Evolutionary conservation across 2,888 invertebrate genomes (phyloP).

Genomic region (Coenonympha glycerion): DNA sequence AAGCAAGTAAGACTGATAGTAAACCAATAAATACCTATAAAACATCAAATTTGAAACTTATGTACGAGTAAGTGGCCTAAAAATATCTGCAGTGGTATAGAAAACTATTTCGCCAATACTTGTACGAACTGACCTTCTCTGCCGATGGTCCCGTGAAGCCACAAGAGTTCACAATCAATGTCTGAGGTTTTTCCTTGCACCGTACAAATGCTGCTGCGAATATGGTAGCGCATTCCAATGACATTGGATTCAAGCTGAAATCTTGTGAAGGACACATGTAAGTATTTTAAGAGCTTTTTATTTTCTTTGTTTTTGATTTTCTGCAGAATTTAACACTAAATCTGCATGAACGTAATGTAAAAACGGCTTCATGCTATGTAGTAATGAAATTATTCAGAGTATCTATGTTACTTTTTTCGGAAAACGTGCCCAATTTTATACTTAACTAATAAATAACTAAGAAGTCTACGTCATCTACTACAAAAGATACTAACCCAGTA

Average conservation of each 20-base stretch:
- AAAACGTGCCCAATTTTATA: too few species aligned
- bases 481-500: slow-evolving; percentile 44
- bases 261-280: slow-evolving; percentile 41
- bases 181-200: slow-evolving; percentile 70
- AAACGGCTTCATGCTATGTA: too few species aligned
- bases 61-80: too few species aligned
- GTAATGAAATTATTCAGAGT: too few species aligned
- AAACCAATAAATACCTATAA: too few species aligned
- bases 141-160: slow-evolving; percentile 72
- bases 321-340: not conserved
- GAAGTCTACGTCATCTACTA: not conserved
- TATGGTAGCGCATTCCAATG: slow-evolving; percentile 75
- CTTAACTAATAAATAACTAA: too few species aligned
- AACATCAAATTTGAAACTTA: too few species aligned
- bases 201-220: slow-evolving; percentile 76
- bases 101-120: not conserved
- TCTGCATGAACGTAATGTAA: too few species aligned
- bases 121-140: slow-evolving; percentile 48
- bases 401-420: too few species aligned
- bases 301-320: not conserved
- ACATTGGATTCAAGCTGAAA: slow-evolving; percentile 78
- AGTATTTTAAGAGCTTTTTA: too few species aligned
- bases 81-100: not conserved
- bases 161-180: slow-evolving; percentile 74
- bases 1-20: too few species aligned